phyloP scores from a whole-genome alignment of 2,113 vertebrate genomes.

The Pelmatolapia mariae region DNA sequence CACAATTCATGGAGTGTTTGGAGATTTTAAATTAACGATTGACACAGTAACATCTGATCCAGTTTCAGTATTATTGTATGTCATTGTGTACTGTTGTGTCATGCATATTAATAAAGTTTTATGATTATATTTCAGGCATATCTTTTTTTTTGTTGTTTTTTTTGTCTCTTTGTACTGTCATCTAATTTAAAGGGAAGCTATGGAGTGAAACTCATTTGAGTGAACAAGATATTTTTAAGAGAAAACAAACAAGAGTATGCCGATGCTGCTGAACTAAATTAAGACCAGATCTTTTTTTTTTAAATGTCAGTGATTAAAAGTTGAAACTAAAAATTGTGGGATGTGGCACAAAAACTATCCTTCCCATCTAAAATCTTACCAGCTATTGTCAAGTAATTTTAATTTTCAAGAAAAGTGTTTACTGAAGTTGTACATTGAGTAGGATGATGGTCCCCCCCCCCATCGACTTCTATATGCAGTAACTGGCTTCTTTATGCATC shows the following conservation, averaged over 20 bases:
- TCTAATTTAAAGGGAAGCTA: background rate
- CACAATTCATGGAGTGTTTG: background rate
- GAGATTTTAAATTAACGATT: slow-evolving; percentile 15
- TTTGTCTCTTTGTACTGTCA: background rate
- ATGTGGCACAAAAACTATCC: background rate
- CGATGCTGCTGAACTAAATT: background rate
- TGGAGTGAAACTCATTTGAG: background rate
- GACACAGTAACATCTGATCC: background rate
- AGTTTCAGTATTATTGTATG: slow-evolving; percentile 41
- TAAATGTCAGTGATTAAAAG: background rate
- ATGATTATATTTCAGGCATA: background rate
- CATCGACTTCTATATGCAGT: background rate
- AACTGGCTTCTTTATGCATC: background rate
- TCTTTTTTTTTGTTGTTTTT: background rate
- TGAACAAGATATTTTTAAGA: background rate
- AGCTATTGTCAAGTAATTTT: background rate
- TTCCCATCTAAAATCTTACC: background rate
- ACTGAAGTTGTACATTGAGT: background rate
- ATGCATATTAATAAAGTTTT: slow-evolving; percentile 47
- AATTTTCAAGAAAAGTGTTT: background rate
- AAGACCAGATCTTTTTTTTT: background rate
- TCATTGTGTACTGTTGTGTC: background rate
- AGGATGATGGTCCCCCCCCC: background rate
- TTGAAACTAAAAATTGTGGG: background rate
- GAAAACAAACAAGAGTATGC: background rate